These are phyloP conservation scores for Drosophila kokeensis DNA, from an alignment of 2,888 invertebrate genomes.

Conservation along the genomic window DNA sequence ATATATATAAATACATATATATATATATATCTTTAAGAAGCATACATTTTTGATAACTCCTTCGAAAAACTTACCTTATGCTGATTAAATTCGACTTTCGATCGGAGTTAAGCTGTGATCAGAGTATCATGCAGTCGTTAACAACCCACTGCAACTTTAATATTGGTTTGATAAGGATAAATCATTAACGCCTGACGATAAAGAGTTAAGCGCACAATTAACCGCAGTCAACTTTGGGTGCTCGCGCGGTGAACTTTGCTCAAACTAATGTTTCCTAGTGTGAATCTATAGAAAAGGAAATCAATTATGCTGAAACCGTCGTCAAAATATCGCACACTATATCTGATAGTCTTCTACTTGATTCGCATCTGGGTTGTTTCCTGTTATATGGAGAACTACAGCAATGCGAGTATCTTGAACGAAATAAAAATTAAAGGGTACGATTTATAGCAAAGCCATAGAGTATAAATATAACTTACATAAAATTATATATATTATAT, in stretches of 20 bases:
- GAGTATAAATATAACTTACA: constrained; percentile 26
- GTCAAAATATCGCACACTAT: constrained; percentile 8
- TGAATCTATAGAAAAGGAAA: constrained; percentile 14
- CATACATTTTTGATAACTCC: neutral
- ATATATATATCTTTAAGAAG: neutral
- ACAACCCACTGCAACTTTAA: neutral
- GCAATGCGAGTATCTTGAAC: neutral
- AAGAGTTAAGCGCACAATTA: neutral
- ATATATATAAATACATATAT: neutral
- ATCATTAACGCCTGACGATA: constrained; percentile 17
- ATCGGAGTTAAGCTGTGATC: neutral
- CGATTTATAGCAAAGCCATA: constrained; percentile 17
- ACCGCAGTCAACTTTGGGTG: constrained; percentile 27
- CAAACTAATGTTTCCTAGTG: neutral
- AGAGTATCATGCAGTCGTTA: neutral
- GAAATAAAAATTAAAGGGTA: neutral
- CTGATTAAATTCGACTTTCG: neutral
- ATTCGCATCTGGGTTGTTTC: constrained; percentile 20
- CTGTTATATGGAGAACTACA: constrained; percentile 9
- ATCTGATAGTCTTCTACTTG: constrained; percentile 24
- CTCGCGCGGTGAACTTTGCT: constrained; percentile 27
- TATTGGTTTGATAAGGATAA: constrained; percentile 30
- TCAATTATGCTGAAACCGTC: constrained; percentile 31
- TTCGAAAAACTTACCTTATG: neutral
- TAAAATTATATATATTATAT: neutral